Conservation (phyloP, 1,140 invertebrate genomes). For the Onthophagus taurus region DNA sequence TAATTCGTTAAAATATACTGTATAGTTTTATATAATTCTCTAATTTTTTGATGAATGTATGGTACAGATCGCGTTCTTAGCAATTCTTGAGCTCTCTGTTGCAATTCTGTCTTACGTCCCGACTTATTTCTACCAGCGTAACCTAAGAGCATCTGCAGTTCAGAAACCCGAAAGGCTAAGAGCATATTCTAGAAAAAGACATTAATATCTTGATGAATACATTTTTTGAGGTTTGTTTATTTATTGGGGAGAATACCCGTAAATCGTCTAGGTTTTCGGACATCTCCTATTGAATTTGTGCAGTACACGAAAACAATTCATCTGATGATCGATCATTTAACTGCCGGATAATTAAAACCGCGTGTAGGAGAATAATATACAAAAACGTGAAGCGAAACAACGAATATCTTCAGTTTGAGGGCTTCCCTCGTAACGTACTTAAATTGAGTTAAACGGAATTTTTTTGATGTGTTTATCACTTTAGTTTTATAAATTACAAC, state of each 20-base stretch:
- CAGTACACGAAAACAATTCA: too few species aligned
- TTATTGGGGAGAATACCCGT: conserved; percentile 26
- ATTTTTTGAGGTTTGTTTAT: conserved; percentile 10
- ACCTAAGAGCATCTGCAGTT: conserved; percentile 75
- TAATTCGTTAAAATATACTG: conserved; percentile 40
- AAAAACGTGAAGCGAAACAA: too few species aligned
- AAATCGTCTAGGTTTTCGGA: conserved; percentile 35
- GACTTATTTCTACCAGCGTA: conserved; percentile 77
- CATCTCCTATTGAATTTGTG: conserved; percentile 28
- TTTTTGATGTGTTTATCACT: too few species aligned
- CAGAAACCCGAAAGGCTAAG: conserved; percentile 73
- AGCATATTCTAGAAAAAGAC: conserved; percentile 62
- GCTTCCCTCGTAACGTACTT: too few species aligned
- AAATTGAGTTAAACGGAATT: too few species aligned
- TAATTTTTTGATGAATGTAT: conserved; percentile 69
- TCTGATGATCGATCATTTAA: too few species aligned
- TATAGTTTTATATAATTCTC: conserved; percentile 68
- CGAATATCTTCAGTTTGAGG: too few species aligned
- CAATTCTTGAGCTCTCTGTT: conserved; percentile 67
- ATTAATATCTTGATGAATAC: conserved; percentile 8
- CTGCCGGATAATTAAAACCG: too few species aligned
- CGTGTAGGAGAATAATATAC: too few species aligned
- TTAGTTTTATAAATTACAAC: too few species aligned
- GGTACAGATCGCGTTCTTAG: conserved; percentile 60
- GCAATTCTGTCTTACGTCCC: conserved; percentile 79